Base-by-base conservation (phyloP, 2,113 vertebrate species). In the Coryphaenoides rupestris region DNA sequence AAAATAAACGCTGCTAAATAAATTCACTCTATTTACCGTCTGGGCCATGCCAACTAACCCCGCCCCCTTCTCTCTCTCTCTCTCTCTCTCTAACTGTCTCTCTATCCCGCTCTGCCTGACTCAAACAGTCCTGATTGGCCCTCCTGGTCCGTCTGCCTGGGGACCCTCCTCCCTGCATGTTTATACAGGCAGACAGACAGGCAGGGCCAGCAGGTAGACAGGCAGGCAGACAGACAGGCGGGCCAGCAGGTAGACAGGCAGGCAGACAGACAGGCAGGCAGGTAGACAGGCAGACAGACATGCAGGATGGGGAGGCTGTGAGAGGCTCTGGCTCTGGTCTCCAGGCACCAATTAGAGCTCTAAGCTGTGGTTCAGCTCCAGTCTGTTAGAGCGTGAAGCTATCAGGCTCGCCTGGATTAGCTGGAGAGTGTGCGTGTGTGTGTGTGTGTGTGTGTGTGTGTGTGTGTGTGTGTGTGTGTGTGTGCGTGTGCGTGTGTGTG, bases 321-420 rank as follows among this genome's bases (percentile, higher is more conserved):
- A 70, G 72, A 54, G 28, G 17, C 1, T 4, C 12, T 10, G 23
- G 60, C 23, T 16, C 77, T 69, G 63, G 17, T 77, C 81, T 84
- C 76, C 83, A 78, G 63, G 62, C 78, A 77, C 74, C 81, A 86
- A 85, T 90, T 87, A 84, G 74, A 66, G 82, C 56, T 85, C 81
- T 79, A 86, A 74, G 79, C 70, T 84, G 79, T 76, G 79, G 80
- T 84, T 76, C 70, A 65, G 70, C 78, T 72, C 54, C 84, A 86
- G 74, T 70, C 66, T 70, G 79, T 86, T 85, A 78, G 68, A 64
- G 79, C 60, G 78, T 87, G 84, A 89, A 84, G 82, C 76, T 76
- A 83, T 77, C 81, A 79, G 78, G 78, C 80, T 87, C 69, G 58
- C 71, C 58, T 64, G 68, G 78, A 84, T 85, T 80, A 86, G 74